Conservation (phyloP, 2,797 vertebrate species). For the Decapterus maruadsi region DNA sequence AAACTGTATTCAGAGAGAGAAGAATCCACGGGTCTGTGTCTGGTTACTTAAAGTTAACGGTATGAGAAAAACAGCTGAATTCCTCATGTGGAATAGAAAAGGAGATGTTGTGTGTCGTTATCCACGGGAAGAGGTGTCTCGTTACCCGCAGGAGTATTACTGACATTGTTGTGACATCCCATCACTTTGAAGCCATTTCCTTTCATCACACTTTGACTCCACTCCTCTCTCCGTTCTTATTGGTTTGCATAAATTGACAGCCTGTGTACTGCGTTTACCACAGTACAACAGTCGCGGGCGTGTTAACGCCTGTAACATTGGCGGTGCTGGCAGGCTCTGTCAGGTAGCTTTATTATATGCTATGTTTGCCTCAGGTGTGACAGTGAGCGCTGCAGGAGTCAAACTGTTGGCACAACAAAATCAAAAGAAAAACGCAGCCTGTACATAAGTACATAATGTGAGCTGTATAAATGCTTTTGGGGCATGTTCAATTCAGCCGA, state of each 20-base stretch:
- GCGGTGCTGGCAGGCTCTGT: slow-evolving; percentile 44
- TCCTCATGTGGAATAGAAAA: background rate
- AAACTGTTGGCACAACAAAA: slow-evolving; percentile 59
- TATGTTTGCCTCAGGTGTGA: slow-evolving; percentile 55
- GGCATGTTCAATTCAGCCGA: slow-evolving; percentile 18
- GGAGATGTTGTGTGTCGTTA: background rate
- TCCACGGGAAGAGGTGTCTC: background rate
- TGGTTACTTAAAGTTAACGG: background rate
- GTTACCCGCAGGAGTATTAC: background rate
- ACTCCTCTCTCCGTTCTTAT: slow-evolving; percentile 18
- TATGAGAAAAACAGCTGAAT: background rate
- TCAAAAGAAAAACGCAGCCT: slow-evolving; percentile 45
- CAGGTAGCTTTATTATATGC: slow-evolving; percentile 51
- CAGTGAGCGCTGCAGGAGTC: slow-evolving; percentile 40
- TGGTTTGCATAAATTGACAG: slow-evolving; percentile 30
- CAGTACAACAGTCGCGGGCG: slow-evolving; percentile 35
- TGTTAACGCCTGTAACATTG: slow-evolving; percentile 58
- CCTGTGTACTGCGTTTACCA: slow-evolving; percentile 34
- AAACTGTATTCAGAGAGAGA: background rate
- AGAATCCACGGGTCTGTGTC: background rate
- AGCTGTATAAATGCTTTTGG: slow-evolving; percentile 41
- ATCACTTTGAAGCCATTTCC: slow-evolving; percentile 13
- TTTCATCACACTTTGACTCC: slow-evolving; percentile 9
- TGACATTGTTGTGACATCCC: slow-evolving; percentile 33
- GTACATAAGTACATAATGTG: slow-evolving; percentile 23